These are phyloP conservation scores for Oscheius sp. DNA, from an alignment of 2,888 invertebrate genomes.

Conservation along the genomic window DNA sequence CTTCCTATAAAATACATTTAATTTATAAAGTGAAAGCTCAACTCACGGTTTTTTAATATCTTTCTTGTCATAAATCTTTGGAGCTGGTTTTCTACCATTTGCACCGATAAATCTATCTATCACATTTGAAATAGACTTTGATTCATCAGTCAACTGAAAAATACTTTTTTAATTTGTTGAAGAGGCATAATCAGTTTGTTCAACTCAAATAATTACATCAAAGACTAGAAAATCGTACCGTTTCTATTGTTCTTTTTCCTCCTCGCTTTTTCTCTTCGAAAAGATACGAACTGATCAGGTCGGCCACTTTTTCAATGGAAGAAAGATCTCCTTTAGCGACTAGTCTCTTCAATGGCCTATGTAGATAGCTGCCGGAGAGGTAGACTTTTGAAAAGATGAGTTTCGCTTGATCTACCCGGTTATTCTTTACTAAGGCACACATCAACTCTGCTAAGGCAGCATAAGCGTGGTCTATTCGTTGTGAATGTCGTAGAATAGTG, in stretches of 20 bases:
- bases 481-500: not conserved
- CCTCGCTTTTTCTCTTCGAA: constrained; percentile 2
- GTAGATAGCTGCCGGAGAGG: not conserved
- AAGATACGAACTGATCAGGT: not conserved
- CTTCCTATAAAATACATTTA: not conserved
- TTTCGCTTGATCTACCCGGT: not conserved
- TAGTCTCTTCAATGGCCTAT: not conserved
- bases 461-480: not conserved
- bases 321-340: not conserved
- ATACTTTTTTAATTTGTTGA: no score
- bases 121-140: not conserved
- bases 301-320: not conserved
- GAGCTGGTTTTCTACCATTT: not conserved
- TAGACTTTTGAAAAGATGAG: constrained; percentile 10
- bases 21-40: not conserved
- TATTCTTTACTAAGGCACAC: not conserved
- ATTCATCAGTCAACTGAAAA: no score
- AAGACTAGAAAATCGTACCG: no score
- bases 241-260: not conserved
- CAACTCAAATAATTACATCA: no score
- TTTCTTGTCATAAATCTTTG: not conserved
- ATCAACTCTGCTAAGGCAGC: not conserved
- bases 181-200: no score
- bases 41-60: not conserved
- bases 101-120: not conserved